Conservation (phyloP, 2,888 invertebrate species). For the Neelides folsomi region DNA sequence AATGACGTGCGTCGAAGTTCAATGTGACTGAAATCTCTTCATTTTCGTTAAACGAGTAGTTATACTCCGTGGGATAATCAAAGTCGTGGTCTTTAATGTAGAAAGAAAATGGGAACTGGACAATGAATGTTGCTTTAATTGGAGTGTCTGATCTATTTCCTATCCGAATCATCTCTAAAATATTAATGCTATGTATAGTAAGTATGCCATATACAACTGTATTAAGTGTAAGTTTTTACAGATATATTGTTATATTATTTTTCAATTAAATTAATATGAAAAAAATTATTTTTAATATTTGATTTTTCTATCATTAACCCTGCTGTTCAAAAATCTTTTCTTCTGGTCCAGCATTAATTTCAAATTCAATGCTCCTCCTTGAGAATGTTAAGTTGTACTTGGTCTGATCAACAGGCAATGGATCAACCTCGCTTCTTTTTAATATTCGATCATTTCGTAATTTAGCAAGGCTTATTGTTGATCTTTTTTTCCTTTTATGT, state of each 20-base stretch:
- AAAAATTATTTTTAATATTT: too few relatives aligned
- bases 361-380: constrained; percentile 9
- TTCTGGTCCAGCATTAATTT: constrained; percentile 16
- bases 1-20: constrained; percentile 18
- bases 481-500: too few relatives aligned
- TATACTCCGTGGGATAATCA: constrained; percentile 7
- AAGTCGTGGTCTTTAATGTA: constrained; percentile 3
- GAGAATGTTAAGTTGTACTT: constrained; percentile 11
- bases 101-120: constrained; percentile 19
- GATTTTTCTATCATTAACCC: constrained; percentile 5
- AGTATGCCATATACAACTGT: too few relatives aligned
- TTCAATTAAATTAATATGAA: neutral
- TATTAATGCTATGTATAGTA: neutral
- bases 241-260: neutral
- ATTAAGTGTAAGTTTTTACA: too few relatives aligned
- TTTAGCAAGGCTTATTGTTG: too few relatives aligned
- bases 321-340: constrained; percentile 12
- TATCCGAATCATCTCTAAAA: constrained; percentile 13
- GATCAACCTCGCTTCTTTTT: too few relatives aligned
- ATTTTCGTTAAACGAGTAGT: constrained; percentile 8
- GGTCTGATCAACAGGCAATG: too few relatives aligned
- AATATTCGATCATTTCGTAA: too few relatives aligned
- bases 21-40: constrained; percentile 9
- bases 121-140: constrained; percentile 10
- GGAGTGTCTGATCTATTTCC: constrained; percentile 15